These are phyloP conservation scores for Apolygus lucorum DNA, from an alignment of 1,140 invertebrate genomes.

Conservation along the genomic window DNA sequence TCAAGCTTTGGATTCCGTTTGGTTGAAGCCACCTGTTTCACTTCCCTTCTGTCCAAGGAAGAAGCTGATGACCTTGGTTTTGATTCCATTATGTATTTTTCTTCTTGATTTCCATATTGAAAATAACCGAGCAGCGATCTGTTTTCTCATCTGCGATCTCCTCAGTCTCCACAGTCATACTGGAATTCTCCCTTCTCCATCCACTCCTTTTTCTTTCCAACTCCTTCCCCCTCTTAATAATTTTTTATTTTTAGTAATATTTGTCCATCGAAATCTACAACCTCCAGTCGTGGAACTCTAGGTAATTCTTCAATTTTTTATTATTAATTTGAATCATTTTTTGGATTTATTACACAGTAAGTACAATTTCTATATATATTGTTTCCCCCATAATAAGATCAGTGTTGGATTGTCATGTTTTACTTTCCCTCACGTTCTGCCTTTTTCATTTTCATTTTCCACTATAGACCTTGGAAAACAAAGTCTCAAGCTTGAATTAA, in stretches of 20 bases:
- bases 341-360: not conserved
- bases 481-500: no score
- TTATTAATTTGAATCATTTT: not conserved
- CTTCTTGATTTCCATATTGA: no score
- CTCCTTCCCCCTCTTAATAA: not conserved
- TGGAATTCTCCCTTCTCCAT: not conserved
- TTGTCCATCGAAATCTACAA: not conserved
- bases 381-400: not conserved
- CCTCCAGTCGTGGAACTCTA: constrained; percentile 1
- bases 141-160: no score
- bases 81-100: not conserved
- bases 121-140: constrained; percentile 2
- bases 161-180: not conserved
- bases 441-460: not conserved
- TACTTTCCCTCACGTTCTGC: not conserved
- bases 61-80: not conserved
- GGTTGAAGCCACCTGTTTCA: constrained; percentile 10
- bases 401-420: not conserved
- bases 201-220: not conserved
- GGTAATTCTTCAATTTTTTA: constrained; percentile 3
- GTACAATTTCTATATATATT: not conserved
- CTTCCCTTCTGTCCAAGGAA: not conserved
- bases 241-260: not conserved
- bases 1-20: no score
- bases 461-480: no score